These are phyloP conservation scores for Petrocephalus schoutedeni DNA, from an alignment of 2,797 vertebrate genomes.

Conservation along the genomic window DNA sequence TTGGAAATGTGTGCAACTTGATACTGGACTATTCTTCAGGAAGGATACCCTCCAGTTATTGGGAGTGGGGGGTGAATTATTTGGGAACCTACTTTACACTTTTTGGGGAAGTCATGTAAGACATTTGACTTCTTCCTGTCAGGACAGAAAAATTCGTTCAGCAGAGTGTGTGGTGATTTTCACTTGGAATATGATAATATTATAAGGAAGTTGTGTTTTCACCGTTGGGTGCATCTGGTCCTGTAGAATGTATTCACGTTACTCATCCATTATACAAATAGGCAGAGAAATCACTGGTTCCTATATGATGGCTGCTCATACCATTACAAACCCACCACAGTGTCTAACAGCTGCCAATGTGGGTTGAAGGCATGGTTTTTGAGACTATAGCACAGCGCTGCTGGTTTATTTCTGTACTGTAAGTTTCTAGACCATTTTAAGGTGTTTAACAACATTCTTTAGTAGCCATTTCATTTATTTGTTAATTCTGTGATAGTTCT, in stretches of 20 bases:
- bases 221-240: not conserved
- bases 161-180: not conserved
- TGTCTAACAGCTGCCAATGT: not conserved
- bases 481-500: not conserved
- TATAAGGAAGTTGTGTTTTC: not conserved
- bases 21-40: not conserved
- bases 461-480: not conserved
- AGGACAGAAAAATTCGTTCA: not conserved
- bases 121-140: not conserved
- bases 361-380: not conserved
- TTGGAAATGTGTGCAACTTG: not conserved
- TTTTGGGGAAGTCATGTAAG: not conserved
- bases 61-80: not conserved
- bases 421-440: not conserved
- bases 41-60: not conserved
- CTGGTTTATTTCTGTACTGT: not conserved
- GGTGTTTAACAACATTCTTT: not conserved
- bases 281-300: not conserved
- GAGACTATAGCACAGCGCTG: not conserved
- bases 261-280: conserved; percentile 4
- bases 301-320: not conserved
- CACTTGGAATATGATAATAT: not conserved
- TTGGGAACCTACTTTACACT: not conserved
- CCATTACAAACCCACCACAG: not conserved
- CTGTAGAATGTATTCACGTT: not conserved